Conservation (phyloP, 2,888 invertebrate species). For the Drosophila koepferae region DNA sequence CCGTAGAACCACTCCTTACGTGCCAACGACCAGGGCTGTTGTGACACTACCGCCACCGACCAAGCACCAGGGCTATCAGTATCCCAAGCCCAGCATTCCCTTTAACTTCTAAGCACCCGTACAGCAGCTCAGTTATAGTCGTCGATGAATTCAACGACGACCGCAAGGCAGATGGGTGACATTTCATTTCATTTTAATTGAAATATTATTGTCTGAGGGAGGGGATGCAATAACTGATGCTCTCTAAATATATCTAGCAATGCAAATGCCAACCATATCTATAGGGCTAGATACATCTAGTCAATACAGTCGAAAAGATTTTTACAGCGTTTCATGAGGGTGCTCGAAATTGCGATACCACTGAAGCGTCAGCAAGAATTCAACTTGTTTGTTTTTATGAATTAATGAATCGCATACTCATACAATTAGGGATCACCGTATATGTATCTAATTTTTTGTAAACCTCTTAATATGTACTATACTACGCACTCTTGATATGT, state of each 20-base stretch:
- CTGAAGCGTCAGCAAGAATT: conserved; percentile 66
- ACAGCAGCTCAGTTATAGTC: conserved; percentile 42
- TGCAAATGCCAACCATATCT: conserved; percentile 80
- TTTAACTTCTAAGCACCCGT: conserved; percentile 76
- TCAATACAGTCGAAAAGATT: conserved; percentile 82
- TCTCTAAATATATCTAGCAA: conserved; percentile 74
- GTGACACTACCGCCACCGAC: conserved; percentile 58
- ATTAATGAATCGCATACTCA: conserved; percentile 73
- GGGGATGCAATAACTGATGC: conserved; percentile 66
- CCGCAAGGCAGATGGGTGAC: conserved; percentile 45
- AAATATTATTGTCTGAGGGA: conserved; percentile 52
- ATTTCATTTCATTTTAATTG: conserved; percentile 61
- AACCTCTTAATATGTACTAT: conserved; percentile 52
- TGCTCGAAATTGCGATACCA: conserved; percentile 54
- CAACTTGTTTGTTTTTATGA: conserved; percentile 74
- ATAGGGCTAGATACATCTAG: conserved; percentile 85
- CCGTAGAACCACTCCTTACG: conserved; percentile 59
- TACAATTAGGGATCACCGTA: conserved; percentile 70
- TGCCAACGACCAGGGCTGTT: conserved; percentile 63
- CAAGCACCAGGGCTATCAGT: conserved; percentile 77
- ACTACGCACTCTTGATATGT: conserved; percentile 38
- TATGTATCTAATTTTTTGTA: conserved; percentile 57
- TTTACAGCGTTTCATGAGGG: conserved; percentile 59
- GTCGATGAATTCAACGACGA: conserved; percentile 43
- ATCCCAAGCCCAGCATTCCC: conserved; percentile 79